Conservation (phyloP, 2,888 invertebrate species). For the Blastobasis adustella region DNA sequence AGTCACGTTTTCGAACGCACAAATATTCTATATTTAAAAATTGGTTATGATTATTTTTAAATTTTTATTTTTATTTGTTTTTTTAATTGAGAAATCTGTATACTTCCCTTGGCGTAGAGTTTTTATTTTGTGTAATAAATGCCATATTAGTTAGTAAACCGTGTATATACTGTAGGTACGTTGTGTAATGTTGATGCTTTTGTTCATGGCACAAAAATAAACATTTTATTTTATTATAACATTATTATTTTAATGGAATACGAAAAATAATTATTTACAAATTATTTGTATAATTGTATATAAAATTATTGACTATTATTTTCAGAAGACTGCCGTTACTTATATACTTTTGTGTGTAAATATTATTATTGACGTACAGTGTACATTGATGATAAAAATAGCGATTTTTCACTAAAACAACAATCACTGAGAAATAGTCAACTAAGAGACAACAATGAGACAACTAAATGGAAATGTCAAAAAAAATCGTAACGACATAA, state of each 20-base stretch:
- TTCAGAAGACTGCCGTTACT: conserved; percentile 69
- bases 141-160: conserved; percentile 67
- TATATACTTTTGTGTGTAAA: conserved; percentile 51
- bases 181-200: conserved; percentile 57
- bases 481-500: conserved; percentile 19
- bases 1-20: conserved; percentile 70
- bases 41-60: conserved; percentile 20
- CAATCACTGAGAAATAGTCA: conserved; percentile 9
- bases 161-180: conserved; percentile 58
- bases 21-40: conserved; percentile 44
- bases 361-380: conserved; percentile 35
- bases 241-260: conserved; percentile 33
- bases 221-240: conserved; percentile 37
- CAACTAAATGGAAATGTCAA: conserved; percentile 30
- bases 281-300: conserved; percentile 57
- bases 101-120: conserved; percentile 32
- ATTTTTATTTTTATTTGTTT: conserved; percentile 12
- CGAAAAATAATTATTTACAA: conserved; percentile 56
- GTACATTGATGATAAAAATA: conserved; percentile 46
- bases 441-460: conserved; percentile 28
- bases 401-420: conserved; percentile 61
- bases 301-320: conserved; percentile 45
- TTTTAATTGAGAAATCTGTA: conserved; percentile 5
- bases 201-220: conserved; percentile 37
- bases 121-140: conserved; percentile 55